phyloP scores from a whole-genome alignment of 2,888 invertebrate species.

The Tiphia femorata region DNA sequence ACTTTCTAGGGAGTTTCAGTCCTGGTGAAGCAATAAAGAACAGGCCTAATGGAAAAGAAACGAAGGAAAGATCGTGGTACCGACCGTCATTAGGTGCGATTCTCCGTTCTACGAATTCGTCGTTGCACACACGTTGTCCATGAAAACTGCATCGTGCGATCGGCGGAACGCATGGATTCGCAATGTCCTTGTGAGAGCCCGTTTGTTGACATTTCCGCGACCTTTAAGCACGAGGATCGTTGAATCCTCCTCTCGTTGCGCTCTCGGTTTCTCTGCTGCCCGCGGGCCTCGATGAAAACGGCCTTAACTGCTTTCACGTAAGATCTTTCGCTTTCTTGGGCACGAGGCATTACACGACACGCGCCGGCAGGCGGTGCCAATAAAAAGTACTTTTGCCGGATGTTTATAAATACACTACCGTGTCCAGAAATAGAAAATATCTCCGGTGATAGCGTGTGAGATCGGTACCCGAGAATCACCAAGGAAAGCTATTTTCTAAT shows the following conservation, averaged over 20 bases:
- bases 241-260: conserved; percentile 29
- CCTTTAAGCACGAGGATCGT: conserved; percentile 38
- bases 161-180: conserved; percentile 7
- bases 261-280: conserved; percentile 38
- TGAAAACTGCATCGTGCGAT: conserved; percentile 29
- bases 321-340: conserved; percentile 38
- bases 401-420: conserved; percentile 39
- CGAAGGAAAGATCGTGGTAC: not conserved
- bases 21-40: no score
- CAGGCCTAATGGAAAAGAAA: no score
- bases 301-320: conserved; percentile 51
- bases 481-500: no score
- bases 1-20: no score
- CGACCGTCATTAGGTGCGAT: not conserved
- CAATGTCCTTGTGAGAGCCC: conserved; percentile 35
- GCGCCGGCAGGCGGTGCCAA: not conserved
- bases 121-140: not conserved
- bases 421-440: conserved; percentile 42
- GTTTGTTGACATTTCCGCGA: conserved; percentile 52
- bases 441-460: no score
- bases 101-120: not conserved
- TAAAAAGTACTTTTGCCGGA: not conserved
- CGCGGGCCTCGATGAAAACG: conserved; percentile 29
- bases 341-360: conserved; percentile 26
- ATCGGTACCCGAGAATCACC: no score